These are phyloP conservation scores for Mungos mungo DNA, from an alignment of 2,113 vertebrate species.

Conservation along the genomic window DNA sequence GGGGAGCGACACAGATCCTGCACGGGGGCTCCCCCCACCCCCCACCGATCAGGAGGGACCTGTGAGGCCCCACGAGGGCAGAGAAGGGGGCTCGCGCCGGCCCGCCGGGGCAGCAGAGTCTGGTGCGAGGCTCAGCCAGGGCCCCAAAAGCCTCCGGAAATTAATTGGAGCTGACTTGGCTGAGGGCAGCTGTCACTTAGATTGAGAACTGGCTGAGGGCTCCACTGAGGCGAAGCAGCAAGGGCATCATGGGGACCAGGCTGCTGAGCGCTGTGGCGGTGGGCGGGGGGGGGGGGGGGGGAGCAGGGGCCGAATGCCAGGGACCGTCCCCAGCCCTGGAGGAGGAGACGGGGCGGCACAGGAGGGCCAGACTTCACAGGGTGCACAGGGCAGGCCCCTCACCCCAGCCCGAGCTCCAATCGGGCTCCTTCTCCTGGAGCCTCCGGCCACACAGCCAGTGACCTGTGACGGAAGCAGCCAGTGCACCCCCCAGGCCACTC, in stretches of 20 bases:
- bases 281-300: accelerated
- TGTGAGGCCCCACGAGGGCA: not conserved
- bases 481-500: not conserved
- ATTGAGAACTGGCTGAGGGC: conserved; percentile 41
- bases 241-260: not conserved
- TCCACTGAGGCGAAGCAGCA: not conserved
- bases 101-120: not conserved
- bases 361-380: not conserved
- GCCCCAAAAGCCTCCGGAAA: not conserved
- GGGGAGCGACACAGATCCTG: accelerated
- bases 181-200: conserved; percentile 65
- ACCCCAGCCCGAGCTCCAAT: accelerated
- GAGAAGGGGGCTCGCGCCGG: accelerated
- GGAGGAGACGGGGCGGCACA: accelerated
- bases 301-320: accelerated
- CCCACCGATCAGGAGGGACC: not conserved
- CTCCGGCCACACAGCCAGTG: not conserved
- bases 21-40: not conserved
- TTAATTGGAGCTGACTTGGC: conserved; percentile 59
- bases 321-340: not conserved
- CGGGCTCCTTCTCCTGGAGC: not conserved
- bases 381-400: not conserved
- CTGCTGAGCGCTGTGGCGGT: not conserved
- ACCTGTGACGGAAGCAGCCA: conserved; percentile 35
- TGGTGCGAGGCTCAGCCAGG: not conserved